Evolutionary conservation across 2,113 vertebrate genomes (phyloP).

Genomic region (Nibea albiflora): DNA sequence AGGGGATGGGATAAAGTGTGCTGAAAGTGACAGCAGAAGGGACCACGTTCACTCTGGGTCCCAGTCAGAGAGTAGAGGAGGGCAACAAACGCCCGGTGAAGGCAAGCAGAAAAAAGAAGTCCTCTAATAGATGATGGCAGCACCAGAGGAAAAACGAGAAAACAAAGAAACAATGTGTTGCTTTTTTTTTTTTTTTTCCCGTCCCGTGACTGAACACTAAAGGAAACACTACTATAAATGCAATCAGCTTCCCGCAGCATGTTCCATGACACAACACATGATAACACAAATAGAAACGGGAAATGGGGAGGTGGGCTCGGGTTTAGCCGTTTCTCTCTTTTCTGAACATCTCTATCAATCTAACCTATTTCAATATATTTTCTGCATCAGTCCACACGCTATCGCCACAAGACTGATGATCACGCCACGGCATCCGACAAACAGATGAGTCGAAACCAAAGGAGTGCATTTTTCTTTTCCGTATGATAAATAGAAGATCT

Average conservation of each 20-base stretch:
- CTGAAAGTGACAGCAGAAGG: conserved; percentile 69
- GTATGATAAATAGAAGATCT: conserved; percentile 63
- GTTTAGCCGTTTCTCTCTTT: conserved; percentile 34
- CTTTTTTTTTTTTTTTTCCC: not conserved
- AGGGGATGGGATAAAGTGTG: conserved; percentile 46
- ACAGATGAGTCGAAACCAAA: conserved; percentile 63
- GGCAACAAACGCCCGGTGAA: not conserved
- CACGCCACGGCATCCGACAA: conserved; percentile 48
- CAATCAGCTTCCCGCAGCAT: conserved; percentile 29
- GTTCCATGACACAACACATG: conserved; percentile 48
- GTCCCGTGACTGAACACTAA: conserved; percentile 14
- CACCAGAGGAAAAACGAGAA: conserved; percentile 24
- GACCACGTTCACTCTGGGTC: conserved; percentile 42
- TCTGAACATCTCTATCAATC: conserved; percentile 61
- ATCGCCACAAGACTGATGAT: conserved; percentile 67
- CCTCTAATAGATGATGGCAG: conserved; percentile 59
- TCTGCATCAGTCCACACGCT: conserved; percentile 60
- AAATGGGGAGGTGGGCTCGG: conserved; percentile 16
- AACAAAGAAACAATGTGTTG: conserved; percentile 21
- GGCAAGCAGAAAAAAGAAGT: conserved; percentile 42
- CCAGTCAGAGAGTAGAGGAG: conserved; percentile 34
- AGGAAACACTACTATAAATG: conserved; percentile 38
- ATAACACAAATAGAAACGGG: conserved; percentile 39
- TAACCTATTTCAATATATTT: conserved; percentile 73
- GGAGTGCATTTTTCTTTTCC: conserved; percentile 55